These are phyloP conservation scores for Drosophila arizonae DNA, from an alignment of 1,140 invertebrate genomes.

Conservation along the genomic window DNA sequence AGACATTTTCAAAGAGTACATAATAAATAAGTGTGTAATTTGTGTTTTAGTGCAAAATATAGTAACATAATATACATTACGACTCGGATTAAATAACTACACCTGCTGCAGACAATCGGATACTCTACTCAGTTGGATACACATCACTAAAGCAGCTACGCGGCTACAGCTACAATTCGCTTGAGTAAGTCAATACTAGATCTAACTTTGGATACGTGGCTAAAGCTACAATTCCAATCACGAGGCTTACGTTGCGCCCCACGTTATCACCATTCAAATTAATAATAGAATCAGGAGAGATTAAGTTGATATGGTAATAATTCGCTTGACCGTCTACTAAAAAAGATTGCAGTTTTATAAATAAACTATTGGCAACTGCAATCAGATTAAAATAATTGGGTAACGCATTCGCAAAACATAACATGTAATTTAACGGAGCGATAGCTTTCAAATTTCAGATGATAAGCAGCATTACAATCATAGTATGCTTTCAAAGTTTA, in stretches of 20 bases:
- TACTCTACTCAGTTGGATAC: conserved; percentile 70
- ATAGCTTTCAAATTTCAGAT: no score
- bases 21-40: conserved; percentile 34
- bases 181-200: conserved; percentile 60
- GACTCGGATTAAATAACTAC: conserved; percentile 68
- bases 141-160: conserved; percentile 35
- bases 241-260: not conserved
- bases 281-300: conserved; percentile 19
- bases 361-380: not conserved
- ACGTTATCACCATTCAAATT: conserved; percentile 18
- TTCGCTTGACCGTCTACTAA: not conserved
- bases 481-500: no score
- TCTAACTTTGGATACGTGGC: conserved; percentile 19
- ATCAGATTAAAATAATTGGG: not conserved
- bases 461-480: no score
- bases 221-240: not conserved
- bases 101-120: conserved; percentile 64
- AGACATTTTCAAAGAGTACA: conserved; percentile 12
- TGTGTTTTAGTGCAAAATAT: conserved; percentile 24
- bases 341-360: conserved; percentile 22
- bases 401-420: no score
- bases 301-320: not conserved
- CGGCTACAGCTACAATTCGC: conserved; percentile 63
- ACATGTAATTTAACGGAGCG: no score
- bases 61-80: conserved; percentile 26